Evolutionary conservation across 2,888 invertebrate species (phyloP).

Genomic region (Drosophila kanekoi): DNA sequence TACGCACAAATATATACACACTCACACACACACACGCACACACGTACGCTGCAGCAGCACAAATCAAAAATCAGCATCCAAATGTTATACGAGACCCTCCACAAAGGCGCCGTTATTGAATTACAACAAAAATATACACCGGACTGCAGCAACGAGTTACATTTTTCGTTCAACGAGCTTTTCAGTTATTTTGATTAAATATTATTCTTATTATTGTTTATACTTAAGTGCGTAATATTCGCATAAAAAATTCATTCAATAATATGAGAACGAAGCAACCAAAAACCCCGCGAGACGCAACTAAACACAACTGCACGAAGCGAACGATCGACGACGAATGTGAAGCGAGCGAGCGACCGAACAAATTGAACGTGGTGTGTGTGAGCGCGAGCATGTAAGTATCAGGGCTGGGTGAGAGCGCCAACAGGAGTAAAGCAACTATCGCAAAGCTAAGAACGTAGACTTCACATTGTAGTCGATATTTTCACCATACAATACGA

Average conservation of each 20-base stretch:
- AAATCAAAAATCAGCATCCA: conserved; percentile 66
- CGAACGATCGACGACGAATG: conserved; percentile 71
- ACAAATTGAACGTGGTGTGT: conserved; percentile 42
- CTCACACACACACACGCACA: conserved; percentile 1
- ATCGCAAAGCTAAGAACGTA: conserved; percentile 3
- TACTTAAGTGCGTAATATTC: conserved; percentile 39
- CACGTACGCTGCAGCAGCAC: conserved; percentile 23
- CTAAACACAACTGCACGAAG: conserved; percentile 59
- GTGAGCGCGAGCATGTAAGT: conserved; percentile 29
- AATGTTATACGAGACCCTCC: conserved; percentile 65
- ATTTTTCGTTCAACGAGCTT: conserved; percentile 35
- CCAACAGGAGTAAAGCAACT: conserved; percentile 34
- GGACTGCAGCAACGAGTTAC: conserved; percentile 9
- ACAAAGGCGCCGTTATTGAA: conserved; percentile 42
- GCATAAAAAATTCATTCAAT: conserved; percentile 38
- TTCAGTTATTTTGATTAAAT: conserved; percentile 20
- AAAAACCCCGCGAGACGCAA: conserved; percentile 16
- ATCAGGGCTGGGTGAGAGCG: conserved; percentile 37
- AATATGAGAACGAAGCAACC: conserved; percentile 20
- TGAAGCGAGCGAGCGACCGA: conserved; percentile 27
- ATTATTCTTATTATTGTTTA: conserved; percentile 32
- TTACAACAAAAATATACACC: conserved; percentile 24
- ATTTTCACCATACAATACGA: not conserved
- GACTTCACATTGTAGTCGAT: conserved; percentile 8
- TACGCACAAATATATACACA: conserved; percentile 16